A percentile compares a stretch with the other conserved stretches of the same genome.
phyloP scores from a whole-genome alignment of 2,888 invertebrate species.

The Resseliella maxima region DNA sequence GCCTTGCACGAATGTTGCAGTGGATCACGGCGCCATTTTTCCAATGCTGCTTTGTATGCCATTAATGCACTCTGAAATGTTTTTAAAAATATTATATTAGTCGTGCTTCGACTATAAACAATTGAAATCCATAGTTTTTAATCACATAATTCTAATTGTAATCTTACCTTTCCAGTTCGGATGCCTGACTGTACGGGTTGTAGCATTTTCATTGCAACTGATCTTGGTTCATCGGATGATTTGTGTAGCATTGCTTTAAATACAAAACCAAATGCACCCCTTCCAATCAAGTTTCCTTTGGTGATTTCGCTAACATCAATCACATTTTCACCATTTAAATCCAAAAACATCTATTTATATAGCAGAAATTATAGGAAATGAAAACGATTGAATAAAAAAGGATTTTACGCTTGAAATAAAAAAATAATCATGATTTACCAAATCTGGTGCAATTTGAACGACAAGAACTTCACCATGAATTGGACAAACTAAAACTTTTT shows the following conservation, averaged over 20 bases:
- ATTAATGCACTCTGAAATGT: constrained; percentile 65
- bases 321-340: constrained; percentile 83
- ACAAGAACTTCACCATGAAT: constrained; percentile 81
- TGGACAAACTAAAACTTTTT: constrained; percentile 79
- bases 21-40: constrained; percentile 95
- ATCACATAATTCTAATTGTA: too few species aligned
- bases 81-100: neutral
- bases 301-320: constrained; percentile 86
- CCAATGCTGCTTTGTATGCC: constrained; percentile 74
- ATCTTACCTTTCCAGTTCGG: constrained; percentile 65
- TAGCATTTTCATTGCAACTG: constrained; percentile 94
- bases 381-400: constrained; percentile 46
- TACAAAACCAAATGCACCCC: constrained; percentile 99
- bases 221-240: constrained; percentile 70
- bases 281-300: constrained; percentile 81
- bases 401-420: too few species aligned
- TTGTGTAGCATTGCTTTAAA: constrained; percentile 81
- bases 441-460: constrained; percentile 90
- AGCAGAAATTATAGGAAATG: constrained; percentile 53
- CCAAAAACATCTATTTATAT: constrained; percentile 82
- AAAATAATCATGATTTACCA: constrained; percentile 75
- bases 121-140: too few species aligned
- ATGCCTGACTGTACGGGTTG: constrained; percentile 89
- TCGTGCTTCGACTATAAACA: too few species aligned
- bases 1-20: constrained; percentile 93